Base-by-base conservation (phyloP, 64 coral and sea anemone genomes). In the Trachythela sp. region DNA sequence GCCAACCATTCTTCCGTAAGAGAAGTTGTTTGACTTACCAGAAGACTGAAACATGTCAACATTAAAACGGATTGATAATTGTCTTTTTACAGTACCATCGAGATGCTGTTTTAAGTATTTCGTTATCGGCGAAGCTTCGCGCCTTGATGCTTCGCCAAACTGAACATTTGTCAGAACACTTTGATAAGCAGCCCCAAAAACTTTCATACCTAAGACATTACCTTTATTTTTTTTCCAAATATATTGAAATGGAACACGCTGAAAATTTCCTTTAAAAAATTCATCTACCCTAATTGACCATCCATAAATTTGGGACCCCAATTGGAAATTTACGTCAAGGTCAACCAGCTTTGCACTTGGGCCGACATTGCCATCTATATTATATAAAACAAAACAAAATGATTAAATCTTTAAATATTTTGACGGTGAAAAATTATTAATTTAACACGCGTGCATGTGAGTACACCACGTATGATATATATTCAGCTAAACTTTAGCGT, bases 11-110 rank as follows among this genome's bases (percentile, higher is more conserved):
- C 90, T 30, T 51, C 83, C 90, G 51, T 85, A 91, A 6, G 90
- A 70, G 52, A 91, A 91, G 7, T 13, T 51, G 30, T 84, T 11
- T 50, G 84, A 87, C 0, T 38, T 9, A 13, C 22, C 24, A 2
- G 35, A 70, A 39, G 85, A 75, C 8, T 87, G 11, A 86, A 71
- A 91, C 8, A 35, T 27, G 49, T 91, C 90, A 48, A 91, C 83
- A n/a, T 91, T 91, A 33, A 91, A 91, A 48, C 86, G 56, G 70
- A 91, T 91, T 52, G 90, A 91, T 38, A 91, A 85, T 50, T 86
- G 37, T 26, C 68, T 48, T 84, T 68, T 91, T 67, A 39, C 84
- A 27, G 33, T 86, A 67, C 51, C 42, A 42, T 90, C 29, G 56
- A 91, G 67, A 38, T 71, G 10, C 36, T 84, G n/a, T 2, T 37